Evolutionary conservation across 2,797 vertebrate genomes (phyloP).

Genomic region (Loriculus beryllinus): DNA sequence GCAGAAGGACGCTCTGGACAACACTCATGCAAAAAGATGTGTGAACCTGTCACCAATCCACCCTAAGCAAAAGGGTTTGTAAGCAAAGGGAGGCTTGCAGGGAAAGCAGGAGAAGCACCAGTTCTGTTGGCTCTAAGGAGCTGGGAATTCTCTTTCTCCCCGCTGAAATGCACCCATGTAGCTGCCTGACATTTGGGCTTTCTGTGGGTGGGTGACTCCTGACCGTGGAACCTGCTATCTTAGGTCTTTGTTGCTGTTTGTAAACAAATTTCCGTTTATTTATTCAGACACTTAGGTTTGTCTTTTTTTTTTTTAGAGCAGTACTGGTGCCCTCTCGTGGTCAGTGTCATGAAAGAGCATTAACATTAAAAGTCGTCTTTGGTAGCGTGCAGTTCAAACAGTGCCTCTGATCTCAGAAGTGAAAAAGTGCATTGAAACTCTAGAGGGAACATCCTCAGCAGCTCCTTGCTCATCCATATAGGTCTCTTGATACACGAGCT

Average conservation of each 20-base stretch:
- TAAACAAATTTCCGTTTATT: neutral
- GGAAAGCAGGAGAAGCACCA: neutral
- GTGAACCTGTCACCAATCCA: neutral
- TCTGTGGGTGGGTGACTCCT: neutral
- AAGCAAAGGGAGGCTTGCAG: neutral
- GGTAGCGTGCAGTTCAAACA: neutral
- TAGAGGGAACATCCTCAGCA: neutral
- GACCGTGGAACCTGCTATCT: neutral
- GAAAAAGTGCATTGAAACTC: neutral
- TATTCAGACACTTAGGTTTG: neutral
- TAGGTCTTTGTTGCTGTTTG: neutral
- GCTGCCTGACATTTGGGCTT: neutral
- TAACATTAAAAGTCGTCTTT: neutral
- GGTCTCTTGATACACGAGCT: neutral
- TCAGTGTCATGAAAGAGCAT: neutral
- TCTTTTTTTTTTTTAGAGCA: neutral
- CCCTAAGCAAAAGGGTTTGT: neutral
- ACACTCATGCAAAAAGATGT: rapidly evolving
- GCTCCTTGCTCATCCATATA: neutral
- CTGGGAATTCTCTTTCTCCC: neutral
- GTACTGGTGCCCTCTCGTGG: conserved; percentile 37
- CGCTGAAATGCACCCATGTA: rapidly evolving
- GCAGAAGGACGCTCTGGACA: neutral
- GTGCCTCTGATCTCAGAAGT: neutral
- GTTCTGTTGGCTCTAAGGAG: neutral